Base-by-base conservation (phyloP, 2,888 invertebrate species). In the Pterostichus madidus region DNA sequence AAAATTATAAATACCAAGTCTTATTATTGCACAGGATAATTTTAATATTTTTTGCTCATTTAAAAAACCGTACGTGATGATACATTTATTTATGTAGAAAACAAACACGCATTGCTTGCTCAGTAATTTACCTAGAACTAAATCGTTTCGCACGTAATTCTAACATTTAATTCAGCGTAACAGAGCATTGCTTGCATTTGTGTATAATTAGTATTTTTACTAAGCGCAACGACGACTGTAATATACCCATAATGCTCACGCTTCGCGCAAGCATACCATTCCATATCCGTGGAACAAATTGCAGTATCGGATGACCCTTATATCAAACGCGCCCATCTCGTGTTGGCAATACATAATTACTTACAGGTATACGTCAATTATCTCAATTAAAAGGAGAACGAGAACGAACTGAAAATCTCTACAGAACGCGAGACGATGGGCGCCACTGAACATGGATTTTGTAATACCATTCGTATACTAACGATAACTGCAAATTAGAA, bases 271-370 rank as follows among this genome's bases (percentile, higher is more conserved):
- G 7, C 53, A 53, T 53, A 53, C 15, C 53, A 24, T 17, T 46
- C 52, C 76, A 53, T 49, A 75, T 49, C 76, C 32, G 52, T 17
- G 13, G 32, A 49, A 76, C 49, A 52, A 76, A 76, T 76, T 76
- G 52, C 76, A 10, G 52, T 76, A 49, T 76, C 76, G 31, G 49
- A 31, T 76, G 76, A 76, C 76, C 76, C 76, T 76, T 76, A 76
- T 76, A 76, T 31, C 76, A 52, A 64, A 64, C 64, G 31, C 64
- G 64, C 32, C 7, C 49, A 31, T 24, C 53, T 49, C 24, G 31
- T 32, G 49, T 46, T 10, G 39, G 76, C 52, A 76, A 76, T 76
- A 76, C 52, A 76, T 76, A 76, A 76, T 76, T 76, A 76, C 52
- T 31, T 31, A 76, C 11, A 31, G 52, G 52, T 52, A 17, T 4